Conservation (phyloP, 2,113 vertebrate genomes). For the Alligator sinensis region DNA sequence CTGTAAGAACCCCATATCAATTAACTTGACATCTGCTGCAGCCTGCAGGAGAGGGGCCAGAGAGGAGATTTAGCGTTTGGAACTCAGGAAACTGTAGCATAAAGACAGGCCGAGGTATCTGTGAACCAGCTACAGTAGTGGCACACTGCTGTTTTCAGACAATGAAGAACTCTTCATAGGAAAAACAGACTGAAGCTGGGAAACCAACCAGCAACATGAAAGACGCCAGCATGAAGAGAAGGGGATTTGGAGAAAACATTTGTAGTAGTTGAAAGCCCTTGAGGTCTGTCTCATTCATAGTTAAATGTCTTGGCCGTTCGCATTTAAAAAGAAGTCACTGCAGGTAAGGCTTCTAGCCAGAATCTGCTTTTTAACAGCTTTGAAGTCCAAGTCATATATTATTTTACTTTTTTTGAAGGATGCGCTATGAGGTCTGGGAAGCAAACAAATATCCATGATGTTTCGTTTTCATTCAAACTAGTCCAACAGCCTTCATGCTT, state of each 20-base stretch:
- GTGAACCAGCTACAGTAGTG: background rate
- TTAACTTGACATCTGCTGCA: background rate
- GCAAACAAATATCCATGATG: background rate
- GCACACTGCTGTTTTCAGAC: background rate
- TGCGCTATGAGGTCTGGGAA: background rate
- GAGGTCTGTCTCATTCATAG: background rate
- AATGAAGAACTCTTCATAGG: accelerated
- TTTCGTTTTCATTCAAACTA: slow-evolving; percentile 57
- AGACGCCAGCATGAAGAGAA: background rate
- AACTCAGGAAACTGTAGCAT: background rate
- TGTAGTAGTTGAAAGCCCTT: background rate
- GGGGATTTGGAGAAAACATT: background rate
- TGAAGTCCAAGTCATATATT: slow-evolving; percentile 9
- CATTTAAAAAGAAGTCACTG: slow-evolving; percentile 15
- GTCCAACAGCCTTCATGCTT: slow-evolving; percentile 6
- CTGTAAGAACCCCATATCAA: background rate
- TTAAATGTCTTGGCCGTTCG: slow-evolving; percentile 15
- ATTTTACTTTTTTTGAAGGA: background rate
- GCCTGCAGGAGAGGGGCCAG: accelerated
- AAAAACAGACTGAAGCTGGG: background rate
- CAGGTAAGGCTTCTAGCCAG: slow-evolving; percentile 6
- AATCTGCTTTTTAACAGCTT: slow-evolving; percentile 30
- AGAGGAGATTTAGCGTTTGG: background rate
- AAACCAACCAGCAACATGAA: background rate
- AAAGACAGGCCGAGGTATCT: background rate